Conservation (phyloP, 2,797 vertebrate genomes). For the Thamnophis elegans region DNA sequence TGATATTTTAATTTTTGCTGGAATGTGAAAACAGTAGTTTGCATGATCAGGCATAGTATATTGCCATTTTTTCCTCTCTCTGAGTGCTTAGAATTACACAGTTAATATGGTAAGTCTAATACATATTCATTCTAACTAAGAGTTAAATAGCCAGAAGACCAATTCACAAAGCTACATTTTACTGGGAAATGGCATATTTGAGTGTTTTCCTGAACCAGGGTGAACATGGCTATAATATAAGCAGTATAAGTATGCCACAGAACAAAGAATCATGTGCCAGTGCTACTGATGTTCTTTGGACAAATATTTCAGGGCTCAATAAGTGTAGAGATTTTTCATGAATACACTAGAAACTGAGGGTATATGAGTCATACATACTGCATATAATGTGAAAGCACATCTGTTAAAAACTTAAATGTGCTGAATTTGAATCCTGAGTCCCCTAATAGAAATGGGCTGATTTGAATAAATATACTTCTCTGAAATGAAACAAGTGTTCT, state of each 20-base stretch:
- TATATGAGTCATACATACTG: not conserved
- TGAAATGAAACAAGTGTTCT: not conserved
- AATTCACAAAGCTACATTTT: not conserved
- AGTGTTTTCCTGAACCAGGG: not conserved
- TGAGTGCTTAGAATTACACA: not conserved
- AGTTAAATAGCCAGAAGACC: not conserved
- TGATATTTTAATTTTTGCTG: slow-evolving; percentile 70
- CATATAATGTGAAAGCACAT: not conserved
- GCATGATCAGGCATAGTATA: slow-evolving; percentile 5
- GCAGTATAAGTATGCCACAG: not conserved
- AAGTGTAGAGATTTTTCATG: not conserved
- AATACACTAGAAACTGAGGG: not conserved
- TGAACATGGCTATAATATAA: not conserved
- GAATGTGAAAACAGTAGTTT: slow-evolving; percentile 23
- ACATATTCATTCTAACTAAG: accelerated
- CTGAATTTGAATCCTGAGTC: not conserved
- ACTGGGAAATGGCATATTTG: not conserved
- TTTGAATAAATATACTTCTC: not conserved
- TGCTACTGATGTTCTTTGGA: not conserved
- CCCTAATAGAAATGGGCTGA: not conserved
- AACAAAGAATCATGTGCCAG: not conserved
- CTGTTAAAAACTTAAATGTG: not conserved
- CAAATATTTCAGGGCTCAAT: not conserved
- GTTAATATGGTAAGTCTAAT: not conserved
- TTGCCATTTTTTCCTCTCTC: slow-evolving; percentile 43